phyloP scores from a whole-genome alignment of 2,113 vertebrate genomes.

The Esox niger region DNA sequence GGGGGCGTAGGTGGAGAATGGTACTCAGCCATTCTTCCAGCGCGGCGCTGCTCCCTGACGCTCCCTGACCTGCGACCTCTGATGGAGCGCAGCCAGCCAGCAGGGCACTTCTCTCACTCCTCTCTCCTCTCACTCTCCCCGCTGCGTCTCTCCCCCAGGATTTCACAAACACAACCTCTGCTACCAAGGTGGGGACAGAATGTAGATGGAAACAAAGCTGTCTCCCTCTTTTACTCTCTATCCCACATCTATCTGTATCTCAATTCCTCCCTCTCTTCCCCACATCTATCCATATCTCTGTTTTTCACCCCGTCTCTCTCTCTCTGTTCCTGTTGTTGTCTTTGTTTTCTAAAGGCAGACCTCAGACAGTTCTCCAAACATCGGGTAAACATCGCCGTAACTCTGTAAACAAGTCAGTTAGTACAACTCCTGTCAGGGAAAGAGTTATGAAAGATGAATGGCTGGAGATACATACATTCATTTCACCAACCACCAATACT shows the following conservation, averaged over 20 bases:
- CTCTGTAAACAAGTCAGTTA: slow-evolving; percentile 1
- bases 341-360: not conserved
- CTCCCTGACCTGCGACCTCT: slow-evolving; percentile 39
- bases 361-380: not conserved
- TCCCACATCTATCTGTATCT: not conserved
- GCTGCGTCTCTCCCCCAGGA: not conserved
- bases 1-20: slow-evolving; percentile 35
- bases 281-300: not conserved
- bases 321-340: not conserved
- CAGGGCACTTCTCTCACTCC: not conserved
- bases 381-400: not conserved
- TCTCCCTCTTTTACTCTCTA: not conserved
- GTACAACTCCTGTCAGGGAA: not conserved
- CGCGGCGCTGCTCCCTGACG: not conserved
- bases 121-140: not conserved
- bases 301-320: not conserved
- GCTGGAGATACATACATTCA: not conserved
- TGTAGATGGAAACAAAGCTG: not conserved
- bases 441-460: slow-evolving; percentile 1
- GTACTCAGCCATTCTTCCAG: slow-evolving; percentile 29
- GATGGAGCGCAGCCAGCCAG: slow-evolving; percentile 29
- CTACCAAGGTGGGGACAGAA: not conserved
- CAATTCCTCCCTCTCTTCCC: not conserved
- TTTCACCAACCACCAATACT: not conserved
- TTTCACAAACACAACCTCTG: slow-evolving; percentile 19